Conservation (phyloP, 35 echinoderm and acorn worm species). For the Hemicentrotus pulcherrimus region DNA sequence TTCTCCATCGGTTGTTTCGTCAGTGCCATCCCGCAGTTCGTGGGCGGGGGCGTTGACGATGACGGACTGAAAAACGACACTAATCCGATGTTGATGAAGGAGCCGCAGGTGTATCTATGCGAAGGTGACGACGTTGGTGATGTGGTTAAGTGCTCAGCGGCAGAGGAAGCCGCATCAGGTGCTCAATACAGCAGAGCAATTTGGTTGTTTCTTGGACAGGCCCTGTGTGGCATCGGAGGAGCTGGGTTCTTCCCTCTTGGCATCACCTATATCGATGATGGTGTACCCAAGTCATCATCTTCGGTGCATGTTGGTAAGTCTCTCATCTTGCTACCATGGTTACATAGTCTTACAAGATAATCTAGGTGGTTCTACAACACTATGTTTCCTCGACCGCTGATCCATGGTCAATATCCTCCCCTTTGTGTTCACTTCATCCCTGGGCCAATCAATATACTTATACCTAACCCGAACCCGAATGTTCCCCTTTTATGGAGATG, state of each 20-base stretch:
- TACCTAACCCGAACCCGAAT: too few species aligned
- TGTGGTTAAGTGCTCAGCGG: conserved; percentile 24
- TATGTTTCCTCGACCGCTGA: too few species aligned
- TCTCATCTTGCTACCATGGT: not conserved
- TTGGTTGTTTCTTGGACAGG: conserved; percentile 74
- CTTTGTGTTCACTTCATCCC: too few species aligned
- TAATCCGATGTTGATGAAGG: not conserved
- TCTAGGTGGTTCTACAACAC: too few species aligned
- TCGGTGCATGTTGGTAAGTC: conserved; percentile 75
- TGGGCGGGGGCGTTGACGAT: conserved; percentile 32
- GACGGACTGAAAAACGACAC: not conserved
- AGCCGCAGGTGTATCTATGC: not conserved
- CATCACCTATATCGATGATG: conserved; percentile 81
- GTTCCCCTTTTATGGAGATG: too few species aligned
- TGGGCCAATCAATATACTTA: too few species aligned
- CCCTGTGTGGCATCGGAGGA: conserved; percentile 54
- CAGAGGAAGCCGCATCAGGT: conserved; percentile 56
- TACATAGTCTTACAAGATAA: not conserved
- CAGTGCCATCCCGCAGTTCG: conserved; percentile 65
- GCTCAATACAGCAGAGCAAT: conserved; percentile 38
- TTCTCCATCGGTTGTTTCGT: conserved; percentile 58
- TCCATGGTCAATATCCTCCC: too few species aligned
- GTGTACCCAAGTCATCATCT: conserved; percentile 59
- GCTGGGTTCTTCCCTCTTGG: conserved; percentile 61
- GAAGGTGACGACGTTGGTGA: not conserved